These are phyloP conservation scores for Tringa solitaria DNA, from an alignment of 2,113 vertebrate genomes.

Conservation along the genomic window DNA sequence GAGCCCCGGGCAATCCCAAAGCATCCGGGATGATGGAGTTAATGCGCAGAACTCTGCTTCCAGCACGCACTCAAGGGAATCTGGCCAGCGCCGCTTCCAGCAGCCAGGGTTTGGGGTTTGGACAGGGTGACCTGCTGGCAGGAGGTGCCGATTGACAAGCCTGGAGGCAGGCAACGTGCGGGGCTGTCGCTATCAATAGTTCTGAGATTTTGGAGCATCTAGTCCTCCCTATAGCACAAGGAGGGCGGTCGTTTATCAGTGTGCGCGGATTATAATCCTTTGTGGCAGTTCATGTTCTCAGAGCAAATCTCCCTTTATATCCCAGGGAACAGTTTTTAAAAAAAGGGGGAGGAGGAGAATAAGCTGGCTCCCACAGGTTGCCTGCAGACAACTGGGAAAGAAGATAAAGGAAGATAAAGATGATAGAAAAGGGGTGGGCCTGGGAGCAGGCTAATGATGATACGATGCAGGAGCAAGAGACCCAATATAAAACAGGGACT, in stretches of 20 bases:
- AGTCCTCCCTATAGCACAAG: neutral
- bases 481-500: slow-evolving; percentile 1
- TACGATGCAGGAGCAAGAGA: neutral
- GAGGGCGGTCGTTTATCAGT: neutral
- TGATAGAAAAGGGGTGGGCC: neutral
- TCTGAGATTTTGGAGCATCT: neutral
- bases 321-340: neutral
- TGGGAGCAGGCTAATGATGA: neutral
- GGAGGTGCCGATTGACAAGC: neutral
- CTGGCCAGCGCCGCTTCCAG: neutral
- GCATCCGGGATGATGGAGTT: neutral
- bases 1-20: fast-evolving
- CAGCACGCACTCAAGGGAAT: neutral
- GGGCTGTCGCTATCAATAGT: neutral
- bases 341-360: neutral
- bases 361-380: neutral
- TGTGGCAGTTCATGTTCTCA: neutral
- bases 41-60: neutral
- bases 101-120: neutral
- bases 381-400: slow-evolving; percentile 37
- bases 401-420: slow-evolving; percentile 31
- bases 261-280: neutral
- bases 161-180: neutral
- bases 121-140: fast-evolving
- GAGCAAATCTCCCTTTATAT: neutral